Evolutionary conservation across 1,140 invertebrate species (phyloP).

Genomic region (Thaumatotibia leucotreta): DNA sequence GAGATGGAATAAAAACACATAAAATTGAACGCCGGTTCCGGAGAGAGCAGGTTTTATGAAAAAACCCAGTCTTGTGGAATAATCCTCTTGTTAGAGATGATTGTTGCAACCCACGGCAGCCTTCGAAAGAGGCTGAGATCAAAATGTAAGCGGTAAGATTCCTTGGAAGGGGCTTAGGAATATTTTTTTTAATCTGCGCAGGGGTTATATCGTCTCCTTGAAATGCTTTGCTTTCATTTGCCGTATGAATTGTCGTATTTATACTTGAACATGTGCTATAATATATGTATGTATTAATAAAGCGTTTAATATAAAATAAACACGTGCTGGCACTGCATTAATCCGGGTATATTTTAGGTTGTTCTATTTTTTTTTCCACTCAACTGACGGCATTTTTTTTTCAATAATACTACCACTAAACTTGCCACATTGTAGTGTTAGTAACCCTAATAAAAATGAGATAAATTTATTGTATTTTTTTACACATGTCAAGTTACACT

Average conservation of each 20-base stretch:
- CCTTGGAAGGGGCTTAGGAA: not conserved
- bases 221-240: no score
- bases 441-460: no score
- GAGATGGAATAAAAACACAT: not conserved
- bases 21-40: not conserved
- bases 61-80: not conserved
- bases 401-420: no score
- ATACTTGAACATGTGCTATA: no score
- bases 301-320: no score
- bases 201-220: not conserved
- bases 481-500: no score
- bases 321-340: no score
- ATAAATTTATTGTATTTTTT: no score
- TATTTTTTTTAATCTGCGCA: not conserved
- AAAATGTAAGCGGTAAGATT: not conserved
- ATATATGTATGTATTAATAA: not conserved
- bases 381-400: no score
- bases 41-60: not conserved
- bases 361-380: no score
- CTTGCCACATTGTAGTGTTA: no score
- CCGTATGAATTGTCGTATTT: not conserved
- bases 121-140: not conserved
- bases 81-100: not conserved
- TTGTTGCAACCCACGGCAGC: not conserved
- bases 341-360: no score